Conservation (phyloP, 2,888 invertebrate genomes). For the Melieria crassipennis region DNA sequence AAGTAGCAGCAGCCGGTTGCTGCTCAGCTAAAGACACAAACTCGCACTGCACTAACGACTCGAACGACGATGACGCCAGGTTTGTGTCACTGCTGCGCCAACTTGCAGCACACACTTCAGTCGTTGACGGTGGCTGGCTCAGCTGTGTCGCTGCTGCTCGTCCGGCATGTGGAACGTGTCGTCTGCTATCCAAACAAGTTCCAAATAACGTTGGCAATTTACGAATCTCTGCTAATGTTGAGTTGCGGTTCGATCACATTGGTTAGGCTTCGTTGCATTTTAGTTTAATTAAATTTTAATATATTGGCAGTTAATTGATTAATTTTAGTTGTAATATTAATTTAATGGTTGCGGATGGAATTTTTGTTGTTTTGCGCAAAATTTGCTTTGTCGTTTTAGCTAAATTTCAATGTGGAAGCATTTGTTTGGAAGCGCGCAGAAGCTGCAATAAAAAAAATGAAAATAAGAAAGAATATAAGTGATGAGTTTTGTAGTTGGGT, state of each 20-base stretch:
- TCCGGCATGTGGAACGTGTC: slow-evolving; percentile 4
- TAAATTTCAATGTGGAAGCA: slow-evolving; percentile 31
- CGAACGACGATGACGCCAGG: too few species aligned
- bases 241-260: too few species aligned
- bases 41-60: too few species aligned
- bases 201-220: too few species aligned
- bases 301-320: background rate
- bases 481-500: background rate
- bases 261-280: background rate
- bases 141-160: too few species aligned
- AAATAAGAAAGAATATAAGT: slow-evolving; percentile 5
- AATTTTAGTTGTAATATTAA: background rate
- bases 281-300: slow-evolving; percentile 1
- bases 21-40: too few species aligned
- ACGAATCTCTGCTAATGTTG: too few species aligned
- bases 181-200: too few species aligned
- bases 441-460: slow-evolving; percentile 23
- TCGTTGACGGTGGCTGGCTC: too few species aligned
- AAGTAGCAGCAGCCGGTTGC: background rate
- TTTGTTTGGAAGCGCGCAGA: slow-evolving; percentile 20
- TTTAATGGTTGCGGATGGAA: slow-evolving; percentile 28
- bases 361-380: slow-evolving; percentile 1
- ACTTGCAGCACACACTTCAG: too few species aligned
- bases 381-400: slow-evolving; percentile 13
- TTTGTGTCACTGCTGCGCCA: too few species aligned